These are phyloP conservation scores for Crocodylus rhombifer DNA, from an alignment of 2,797 vertebrate genomes.

Conservation along the genomic window DNA sequence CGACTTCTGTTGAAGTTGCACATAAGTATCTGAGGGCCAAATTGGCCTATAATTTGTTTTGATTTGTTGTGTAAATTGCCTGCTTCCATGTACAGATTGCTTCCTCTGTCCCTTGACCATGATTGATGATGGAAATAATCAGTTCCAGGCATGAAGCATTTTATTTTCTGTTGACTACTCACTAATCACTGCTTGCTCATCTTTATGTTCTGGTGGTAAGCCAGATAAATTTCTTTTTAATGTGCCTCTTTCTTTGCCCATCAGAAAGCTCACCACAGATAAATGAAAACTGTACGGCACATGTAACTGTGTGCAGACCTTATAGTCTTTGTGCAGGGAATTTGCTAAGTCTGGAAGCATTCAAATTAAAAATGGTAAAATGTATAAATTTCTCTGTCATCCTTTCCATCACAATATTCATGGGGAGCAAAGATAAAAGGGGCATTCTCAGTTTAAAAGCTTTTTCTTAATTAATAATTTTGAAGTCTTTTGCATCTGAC, in stretches of 20 bases:
- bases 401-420: background rate
- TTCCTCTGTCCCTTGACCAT: background rate
- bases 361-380: constrained; percentile 3
- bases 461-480: background rate
- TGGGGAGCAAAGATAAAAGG: background rate
- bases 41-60: constrained; percentile 1
- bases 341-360: constrained; percentile 26
- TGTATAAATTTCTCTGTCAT: background rate
- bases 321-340: background rate
- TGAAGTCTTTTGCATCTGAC: background rate
- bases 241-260: constrained; percentile 31
- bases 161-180: constrained; percentile 11
- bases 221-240: constrained; percentile 60
- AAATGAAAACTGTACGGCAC: constrained; percentile 26
- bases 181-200: constrained; percentile 52
- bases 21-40: background rate
- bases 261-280: constrained; percentile 44
- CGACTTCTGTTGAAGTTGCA: background rate
- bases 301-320: background rate
- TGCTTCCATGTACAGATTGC: constrained; percentile 15
- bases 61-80: constrained; percentile 23
- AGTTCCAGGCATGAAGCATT: constrained; percentile 33
- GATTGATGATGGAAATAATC: constrained; percentile 31
- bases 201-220: constrained; percentile 37
- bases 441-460: background rate